A percentile compares a stretch with the other conserved stretches of the same genome.
Evolutionary conservation across 2,888 invertebrate species (phyloP).

Genomic region (Plagodis pulveraria): DNA sequence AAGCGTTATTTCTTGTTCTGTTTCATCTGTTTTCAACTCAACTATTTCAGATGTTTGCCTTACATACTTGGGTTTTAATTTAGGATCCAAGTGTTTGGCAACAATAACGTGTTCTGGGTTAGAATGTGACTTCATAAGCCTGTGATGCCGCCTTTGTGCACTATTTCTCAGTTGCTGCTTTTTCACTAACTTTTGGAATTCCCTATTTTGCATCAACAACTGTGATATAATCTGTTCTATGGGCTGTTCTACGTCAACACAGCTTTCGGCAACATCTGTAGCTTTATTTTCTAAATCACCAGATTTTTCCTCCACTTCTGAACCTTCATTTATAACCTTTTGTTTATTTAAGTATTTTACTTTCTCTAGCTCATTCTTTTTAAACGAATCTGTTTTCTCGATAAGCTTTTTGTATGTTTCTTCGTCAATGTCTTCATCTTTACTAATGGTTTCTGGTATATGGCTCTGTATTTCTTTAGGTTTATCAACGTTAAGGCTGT

Average conservation of each 20-base stretch:
- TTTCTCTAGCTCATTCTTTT: constrained; percentile 81
- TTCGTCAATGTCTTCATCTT: constrained; percentile 78
- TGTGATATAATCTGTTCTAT: constrained; percentile 93
- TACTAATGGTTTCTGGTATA: constrained; percentile 61
- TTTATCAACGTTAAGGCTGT: constrained; percentile 82
- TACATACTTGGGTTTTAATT: constrained; percentile 67
- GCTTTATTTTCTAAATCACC: constrained; percentile 47
- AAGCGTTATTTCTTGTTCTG: constrained; percentile 28
- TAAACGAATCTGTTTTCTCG: constrained; percentile 83
- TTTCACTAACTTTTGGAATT: constrained; percentile 91
- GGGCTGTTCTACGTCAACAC: constrained; percentile 81
- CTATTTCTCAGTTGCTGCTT: constrained; percentile 87
- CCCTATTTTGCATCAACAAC: constrained; percentile 92
- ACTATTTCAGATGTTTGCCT: constrained; percentile 70
- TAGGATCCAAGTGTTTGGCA: constrained; percentile 62
- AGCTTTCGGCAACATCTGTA: constrained; percentile 54
- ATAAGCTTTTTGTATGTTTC: constrained; percentile 78
- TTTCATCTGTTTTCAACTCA: constrained; percentile 36
- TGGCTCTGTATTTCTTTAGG: constrained; percentile 49
- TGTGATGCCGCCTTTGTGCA: constrained; percentile 82
- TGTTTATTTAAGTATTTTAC: constrained; percentile 79
- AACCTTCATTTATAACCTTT: constrained; percentile 76
- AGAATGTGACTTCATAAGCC: constrained; percentile 81
- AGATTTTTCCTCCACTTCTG: constrained; percentile 69
- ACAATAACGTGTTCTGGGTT: constrained; percentile 79